A percentile compares a stretch with the other conserved stretches of the same genome.
These are phyloP conservation scores for Syngnathus typhle DNA, from an alignment of 2,113 vertebrate genomes.

Conservation along the genomic window DNA sequence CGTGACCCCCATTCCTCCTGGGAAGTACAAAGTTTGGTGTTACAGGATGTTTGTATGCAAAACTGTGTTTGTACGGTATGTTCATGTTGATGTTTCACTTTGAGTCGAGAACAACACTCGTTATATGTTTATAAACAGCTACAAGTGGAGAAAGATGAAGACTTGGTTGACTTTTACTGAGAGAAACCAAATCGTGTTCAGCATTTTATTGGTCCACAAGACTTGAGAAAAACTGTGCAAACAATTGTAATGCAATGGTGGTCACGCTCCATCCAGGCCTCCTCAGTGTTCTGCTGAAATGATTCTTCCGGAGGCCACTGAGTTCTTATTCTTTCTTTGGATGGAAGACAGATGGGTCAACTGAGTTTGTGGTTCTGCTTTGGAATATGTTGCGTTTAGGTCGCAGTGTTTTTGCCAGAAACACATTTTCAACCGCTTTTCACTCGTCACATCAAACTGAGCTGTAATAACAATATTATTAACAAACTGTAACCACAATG, in stretches of 20 bases:
- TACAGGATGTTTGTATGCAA: constrained; percentile 37
- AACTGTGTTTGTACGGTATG: constrained; percentile 5
- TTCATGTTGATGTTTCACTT: not conserved
- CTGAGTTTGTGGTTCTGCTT: constrained; percentile 61
- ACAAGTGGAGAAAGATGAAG: constrained; percentile 43
- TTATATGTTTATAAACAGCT: constrained; percentile 57
- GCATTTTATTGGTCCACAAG: constrained; percentile 61
- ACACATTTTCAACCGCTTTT: constrained; percentile 34
- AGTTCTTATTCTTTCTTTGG: constrained; percentile 54
- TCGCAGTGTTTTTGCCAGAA: constrained; percentile 33
- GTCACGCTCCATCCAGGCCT: constrained; percentile 48
- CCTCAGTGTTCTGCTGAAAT: constrained; percentile 54
- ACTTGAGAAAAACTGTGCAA: constrained; percentile 53
- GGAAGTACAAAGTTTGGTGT: constrained; percentile 30
- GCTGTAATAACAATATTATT: constrained; percentile 32
- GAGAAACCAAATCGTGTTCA: constrained; percentile 47
- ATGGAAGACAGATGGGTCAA: constrained; percentile 49
- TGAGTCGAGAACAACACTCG: not conserved
- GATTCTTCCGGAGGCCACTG: constrained; percentile 44
- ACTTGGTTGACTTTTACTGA: constrained; percentile 28
- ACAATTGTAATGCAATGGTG: constrained; percentile 55
- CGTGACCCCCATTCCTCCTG: constrained; percentile 53
- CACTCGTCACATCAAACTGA: constrained; percentile 37
- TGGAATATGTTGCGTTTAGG: constrained; percentile 56
- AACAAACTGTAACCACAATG: constrained; percentile 19